Evolutionary conservation across 92 coral and sea anemone species (phyloP).

Genomic region (Epizoanthus stellaris): DNA sequence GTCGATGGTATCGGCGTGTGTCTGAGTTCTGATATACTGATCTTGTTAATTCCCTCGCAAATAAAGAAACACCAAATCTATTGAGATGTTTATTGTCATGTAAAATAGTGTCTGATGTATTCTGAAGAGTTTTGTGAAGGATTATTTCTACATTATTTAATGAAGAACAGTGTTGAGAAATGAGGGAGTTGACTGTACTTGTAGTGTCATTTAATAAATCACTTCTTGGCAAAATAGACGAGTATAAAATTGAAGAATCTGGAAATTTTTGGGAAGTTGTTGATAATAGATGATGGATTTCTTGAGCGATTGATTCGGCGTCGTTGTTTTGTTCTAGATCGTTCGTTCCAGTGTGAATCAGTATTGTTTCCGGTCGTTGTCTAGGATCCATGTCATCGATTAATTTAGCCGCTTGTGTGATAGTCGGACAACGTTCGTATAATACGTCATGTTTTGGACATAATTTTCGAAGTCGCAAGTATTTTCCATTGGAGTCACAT

Average conservation of each 20-base stretch:
- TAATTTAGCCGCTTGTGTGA: background rate
- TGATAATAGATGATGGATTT: background rate
- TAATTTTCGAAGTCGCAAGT: background rate
- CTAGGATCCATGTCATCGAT: background rate
- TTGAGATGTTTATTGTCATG: background rate
- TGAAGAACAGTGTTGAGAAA: background rate
- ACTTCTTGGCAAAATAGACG: background rate
- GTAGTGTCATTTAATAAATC: background rate
- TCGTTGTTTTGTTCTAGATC: background rate
- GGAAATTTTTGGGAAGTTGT: background rate
- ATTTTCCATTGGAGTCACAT: background rate
- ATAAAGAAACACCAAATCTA: background rate
- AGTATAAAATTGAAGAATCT: background rate
- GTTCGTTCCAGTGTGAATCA: background rate
- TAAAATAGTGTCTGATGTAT: background rate
- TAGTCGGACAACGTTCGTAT: no score
- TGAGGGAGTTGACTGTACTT: background rate
- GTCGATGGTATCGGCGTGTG: background rate
- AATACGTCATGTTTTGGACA: slow-evolving; percentile 8
- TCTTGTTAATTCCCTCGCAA: background rate
- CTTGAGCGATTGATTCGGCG: background rate
- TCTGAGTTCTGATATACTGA: background rate
- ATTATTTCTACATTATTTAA: background rate
- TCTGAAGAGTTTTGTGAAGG: background rate
- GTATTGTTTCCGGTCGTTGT: background rate